Conservation (phyloP, 2,113 vertebrate genomes). For the Phylloscopus trochiloides region DNA sequence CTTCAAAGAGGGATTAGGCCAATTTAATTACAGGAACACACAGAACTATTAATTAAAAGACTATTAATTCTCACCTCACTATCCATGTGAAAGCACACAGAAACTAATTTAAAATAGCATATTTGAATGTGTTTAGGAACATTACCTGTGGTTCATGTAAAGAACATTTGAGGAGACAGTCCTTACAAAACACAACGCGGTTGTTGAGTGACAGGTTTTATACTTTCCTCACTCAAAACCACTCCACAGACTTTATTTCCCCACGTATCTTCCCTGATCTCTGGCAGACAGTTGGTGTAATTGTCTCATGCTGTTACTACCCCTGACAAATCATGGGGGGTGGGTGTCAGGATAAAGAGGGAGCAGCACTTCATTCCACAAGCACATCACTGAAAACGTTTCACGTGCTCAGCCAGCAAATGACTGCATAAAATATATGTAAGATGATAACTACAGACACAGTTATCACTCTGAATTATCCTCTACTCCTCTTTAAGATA, state of each 20-base stretch:
- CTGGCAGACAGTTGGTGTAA: not conserved
- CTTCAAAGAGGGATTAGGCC: not conserved
- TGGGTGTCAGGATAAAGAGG: not conserved
- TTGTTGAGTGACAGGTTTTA: not conserved
- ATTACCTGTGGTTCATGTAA: not conserved
- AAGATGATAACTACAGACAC: not conserved
- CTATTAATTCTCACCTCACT: not conserved
- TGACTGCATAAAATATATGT: not conserved
- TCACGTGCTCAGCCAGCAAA: not conserved
- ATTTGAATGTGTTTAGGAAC: not conserved
- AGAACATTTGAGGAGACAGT: not conserved
- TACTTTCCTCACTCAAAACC: not conserved
- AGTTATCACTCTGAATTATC: not conserved
- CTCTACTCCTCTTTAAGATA: not conserved
- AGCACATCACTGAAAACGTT: not conserved
- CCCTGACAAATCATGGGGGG: fast-evolving
- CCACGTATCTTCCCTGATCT: not conserved
- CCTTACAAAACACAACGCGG: not conserved
- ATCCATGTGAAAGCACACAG: not conserved
- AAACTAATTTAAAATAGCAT: not conserved
- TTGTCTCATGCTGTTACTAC: not conserved
- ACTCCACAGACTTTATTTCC: not conserved
- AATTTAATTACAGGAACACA: not conserved
- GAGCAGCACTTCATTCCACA: not conserved
- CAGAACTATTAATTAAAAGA: not conserved